Evolutionary conservation across 2,113 vertebrate species (phyloP), one percentile per base, ranked within the genome.

Genomic region (Condylura cristata): DNA sequence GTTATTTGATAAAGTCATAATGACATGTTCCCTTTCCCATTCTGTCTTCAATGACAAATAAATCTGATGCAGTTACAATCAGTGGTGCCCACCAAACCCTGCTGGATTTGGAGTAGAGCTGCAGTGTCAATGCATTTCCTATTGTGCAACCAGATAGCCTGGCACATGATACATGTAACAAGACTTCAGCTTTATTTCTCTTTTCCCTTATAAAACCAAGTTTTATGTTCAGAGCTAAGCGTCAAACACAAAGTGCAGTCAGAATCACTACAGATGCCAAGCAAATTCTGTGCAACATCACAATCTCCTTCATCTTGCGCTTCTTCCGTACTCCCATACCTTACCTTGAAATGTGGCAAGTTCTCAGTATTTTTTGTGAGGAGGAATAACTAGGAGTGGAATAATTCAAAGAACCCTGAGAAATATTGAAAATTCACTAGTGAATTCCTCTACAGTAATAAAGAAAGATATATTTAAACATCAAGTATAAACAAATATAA

Each of bases 31-130:
- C 37, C 13, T 51, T 61, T 82, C 24, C 20, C 13, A 26, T 68
- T 26, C 20, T 16, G 46, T 87, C 11, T 26, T 63, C 39, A 51
- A 14, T 72, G 16, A 6, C 20, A 80, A 81, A 66, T 48, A 70
- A 74, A 2, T 14, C 13, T 81, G 22, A 14, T 17, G 20, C 16
- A 61, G 17, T 17, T 65, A 18, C 1, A 30, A 26, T 20, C n/a
- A 41, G n/a, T 61, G 48, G 8, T n/a, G 1, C 1, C 13, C 11
- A 66, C 70, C 24, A 74, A 61, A 8, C 12, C 26, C 2, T 0
- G 6, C 37, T 53, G 10, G 0, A 16, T n/a, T 46, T 46, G 22
- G 13, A 83, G 0, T 1, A 9, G 22, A 16, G 3, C 3, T 7
- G 12, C 1, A 66, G 11, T 32, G 56, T 41, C 56, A 71, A 1